Conservation (phyloP, 2,113 vertebrate species). For the Tachuris rubrigastra region DNA sequence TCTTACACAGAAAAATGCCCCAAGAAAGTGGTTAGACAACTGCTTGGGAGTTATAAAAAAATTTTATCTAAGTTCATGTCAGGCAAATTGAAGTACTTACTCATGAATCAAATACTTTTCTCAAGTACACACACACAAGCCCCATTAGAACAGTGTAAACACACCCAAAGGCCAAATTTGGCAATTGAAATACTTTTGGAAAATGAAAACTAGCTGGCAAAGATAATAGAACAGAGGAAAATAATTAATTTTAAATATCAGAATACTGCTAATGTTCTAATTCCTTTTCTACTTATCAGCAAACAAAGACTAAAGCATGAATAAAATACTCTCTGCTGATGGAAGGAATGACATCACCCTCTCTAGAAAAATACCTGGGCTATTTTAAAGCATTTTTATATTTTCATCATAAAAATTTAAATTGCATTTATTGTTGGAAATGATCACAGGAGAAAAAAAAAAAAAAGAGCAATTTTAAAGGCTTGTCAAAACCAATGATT, state of each 20-base stretch:
- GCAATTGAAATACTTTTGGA: background rate
- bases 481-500: slow-evolving; percentile 17
- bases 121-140: background rate
- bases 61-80: background rate
- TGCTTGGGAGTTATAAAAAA: background rate
- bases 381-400: slow-evolving; percentile 29
- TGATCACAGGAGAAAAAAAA: background rate
- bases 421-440: slow-evolving; percentile 48
- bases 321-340: background rate
- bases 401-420: slow-evolving; percentile 38
- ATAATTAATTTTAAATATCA: background rate
- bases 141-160: background rate
- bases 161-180: background rate
- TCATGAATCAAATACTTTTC: background rate
- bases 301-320: background rate
- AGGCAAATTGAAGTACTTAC: background rate
- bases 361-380: slow-evolving; percentile 8
- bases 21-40: background rate
- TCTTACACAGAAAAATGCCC: background rate
- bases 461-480: background rate
- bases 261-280: slow-evolving; percentile 12
- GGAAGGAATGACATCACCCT: slow-evolving; percentile 34
- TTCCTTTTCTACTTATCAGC: background rate
- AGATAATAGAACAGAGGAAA: background rate
- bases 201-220: background rate